Evolutionary conservation across 2,797 vertebrate species (phyloP).

Genomic region (Pygocentrus nattereri): DNA sequence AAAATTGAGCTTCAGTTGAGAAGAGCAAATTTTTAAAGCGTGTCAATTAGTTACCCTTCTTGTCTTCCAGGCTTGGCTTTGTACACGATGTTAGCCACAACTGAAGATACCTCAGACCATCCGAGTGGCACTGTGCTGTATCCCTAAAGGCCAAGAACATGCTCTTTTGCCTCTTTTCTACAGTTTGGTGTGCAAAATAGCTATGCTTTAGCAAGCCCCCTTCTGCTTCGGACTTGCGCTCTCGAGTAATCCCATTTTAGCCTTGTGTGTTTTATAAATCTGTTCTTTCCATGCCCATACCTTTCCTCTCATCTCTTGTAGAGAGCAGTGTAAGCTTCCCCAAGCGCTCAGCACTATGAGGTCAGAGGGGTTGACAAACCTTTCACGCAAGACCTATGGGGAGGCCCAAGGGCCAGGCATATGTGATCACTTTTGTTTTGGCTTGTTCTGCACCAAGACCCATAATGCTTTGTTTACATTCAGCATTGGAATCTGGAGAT

Average conservation of each 20-base stretch:
- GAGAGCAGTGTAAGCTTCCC: background rate
- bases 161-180: background rate
- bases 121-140: background rate
- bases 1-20: constrained; percentile 8
- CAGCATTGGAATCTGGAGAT: constrained; percentile 24
- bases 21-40: background rate
- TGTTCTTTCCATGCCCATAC: background rate
- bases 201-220: background rate
- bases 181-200: background rate
- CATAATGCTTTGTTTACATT: constrained; percentile 28
- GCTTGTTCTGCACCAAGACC: background rate
- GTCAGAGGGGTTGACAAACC: constrained; percentile 11
- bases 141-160: background rate
- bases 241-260: background rate
- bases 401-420: background rate
- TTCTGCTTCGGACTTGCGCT: background rate
- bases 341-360: background rate
- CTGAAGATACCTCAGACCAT: background rate
- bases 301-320: background rate
- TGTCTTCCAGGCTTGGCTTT: background rate
- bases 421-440: background rate
- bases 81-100: background rate
- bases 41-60: background rate
- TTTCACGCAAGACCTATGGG: background rate
- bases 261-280: background rate